These are phyloP conservation scores for Lates japonicus DNA, from an alignment of 2,797 vertebrate genomes.

Conservation along the genomic window DNA sequence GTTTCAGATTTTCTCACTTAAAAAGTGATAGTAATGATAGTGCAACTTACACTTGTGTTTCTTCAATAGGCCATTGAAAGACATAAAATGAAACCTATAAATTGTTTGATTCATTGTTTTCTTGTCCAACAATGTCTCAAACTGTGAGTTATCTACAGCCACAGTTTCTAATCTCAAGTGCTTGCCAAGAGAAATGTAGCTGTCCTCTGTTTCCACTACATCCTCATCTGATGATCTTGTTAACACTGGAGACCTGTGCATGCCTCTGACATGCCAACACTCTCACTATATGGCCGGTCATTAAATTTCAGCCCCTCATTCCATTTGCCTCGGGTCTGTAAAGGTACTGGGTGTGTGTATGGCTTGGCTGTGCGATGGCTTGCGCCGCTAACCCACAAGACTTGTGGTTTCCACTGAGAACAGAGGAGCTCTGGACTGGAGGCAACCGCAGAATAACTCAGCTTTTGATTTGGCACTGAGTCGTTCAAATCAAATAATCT, in stretches of 20 bases:
- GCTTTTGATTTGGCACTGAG: conserved; percentile 29
- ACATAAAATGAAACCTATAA: background rate
- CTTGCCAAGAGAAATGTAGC: conserved; percentile 25
- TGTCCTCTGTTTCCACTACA: conserved; percentile 21
- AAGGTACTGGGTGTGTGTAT: background rate
- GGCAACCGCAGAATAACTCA: conserved; percentile 26
- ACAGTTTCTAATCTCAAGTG: conserved; percentile 29
- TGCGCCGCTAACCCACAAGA: conserved; percentile 4
- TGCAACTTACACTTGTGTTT: background rate
- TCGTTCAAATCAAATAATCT: conserved; percentile 27
- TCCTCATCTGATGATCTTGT: background rate
- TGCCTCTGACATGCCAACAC: conserved; percentile 1
- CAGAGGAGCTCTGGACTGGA: background rate
- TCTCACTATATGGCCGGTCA: background rate
- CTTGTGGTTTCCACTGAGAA: background rate
- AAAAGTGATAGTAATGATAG: background rate
- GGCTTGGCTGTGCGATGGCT: background rate
- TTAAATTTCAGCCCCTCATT: conserved; percentile 18
- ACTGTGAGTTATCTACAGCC: background rate
- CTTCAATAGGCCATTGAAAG: background rate
- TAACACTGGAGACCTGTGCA: background rate
- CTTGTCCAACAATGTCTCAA: background rate
- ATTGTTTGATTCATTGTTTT: background rate
- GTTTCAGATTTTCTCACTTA: background rate
- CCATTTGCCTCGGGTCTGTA: background rate